These are phyloP conservation scores for Simalia tracyae DNA, from an alignment of 2,797 vertebrate species.

Conservation along the genomic window DNA sequence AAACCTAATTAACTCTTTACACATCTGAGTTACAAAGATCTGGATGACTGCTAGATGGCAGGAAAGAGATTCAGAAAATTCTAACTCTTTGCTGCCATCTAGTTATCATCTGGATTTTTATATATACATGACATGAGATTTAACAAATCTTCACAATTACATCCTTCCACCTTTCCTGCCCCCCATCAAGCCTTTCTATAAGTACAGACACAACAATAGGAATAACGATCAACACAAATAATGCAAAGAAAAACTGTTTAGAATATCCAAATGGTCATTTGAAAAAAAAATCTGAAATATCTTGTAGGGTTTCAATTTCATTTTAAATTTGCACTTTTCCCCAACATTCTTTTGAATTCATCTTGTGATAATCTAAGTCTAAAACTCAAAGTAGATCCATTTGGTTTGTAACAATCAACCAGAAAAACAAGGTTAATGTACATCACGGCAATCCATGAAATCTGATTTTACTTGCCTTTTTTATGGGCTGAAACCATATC, in stretches of 20 bases:
- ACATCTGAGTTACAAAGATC: slow-evolving; percentile 8
- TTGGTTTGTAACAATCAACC: background rate
- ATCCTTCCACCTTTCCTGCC: no score
- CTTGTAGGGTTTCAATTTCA: background rate
- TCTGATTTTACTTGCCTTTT: background rate
- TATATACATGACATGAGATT: slow-evolving; percentile 31
- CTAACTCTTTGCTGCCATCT: background rate
- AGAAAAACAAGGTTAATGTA: background rate
- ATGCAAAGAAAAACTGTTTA: background rate
- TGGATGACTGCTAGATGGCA: background rate
- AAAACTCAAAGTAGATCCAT: slow-evolving; percentile 7
- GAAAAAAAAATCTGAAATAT: background rate
- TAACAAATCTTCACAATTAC: slow-evolving; percentile 32
- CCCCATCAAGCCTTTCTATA: background rate
- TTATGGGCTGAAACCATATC: background rate
- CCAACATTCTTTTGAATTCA: background rate
- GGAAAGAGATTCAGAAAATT: no score
- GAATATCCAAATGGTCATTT: background rate
- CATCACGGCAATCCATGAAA: background rate
- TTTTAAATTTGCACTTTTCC: background rate
- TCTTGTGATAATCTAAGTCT: slow-evolving; percentile 12
- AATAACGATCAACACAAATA: background rate
- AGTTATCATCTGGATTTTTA: background rate
- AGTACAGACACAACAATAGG: background rate
- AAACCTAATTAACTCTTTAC: slow-evolving; percentile 66